Base-by-base conservation (phyloP, 2,797 vertebrate species). In the Acanthopagrus latus region DNA sequence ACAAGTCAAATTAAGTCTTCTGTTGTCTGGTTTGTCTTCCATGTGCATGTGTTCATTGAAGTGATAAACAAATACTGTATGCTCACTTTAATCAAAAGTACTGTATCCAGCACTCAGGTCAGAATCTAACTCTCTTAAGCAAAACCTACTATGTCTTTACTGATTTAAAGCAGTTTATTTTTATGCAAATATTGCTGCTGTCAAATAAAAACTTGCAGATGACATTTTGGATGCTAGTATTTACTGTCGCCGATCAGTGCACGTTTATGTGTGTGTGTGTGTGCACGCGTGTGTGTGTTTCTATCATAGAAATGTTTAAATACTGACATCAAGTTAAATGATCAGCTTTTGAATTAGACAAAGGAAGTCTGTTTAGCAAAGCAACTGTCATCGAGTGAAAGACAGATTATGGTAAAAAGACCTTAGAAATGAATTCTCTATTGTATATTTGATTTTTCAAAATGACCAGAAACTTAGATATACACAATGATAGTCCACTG, bases 201-300 rank as follows among this genome's bases (percentile, higher is more conserved):
- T 81, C 18, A 74, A 87, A 89, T 86, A 88, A 86, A 90, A 77
- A 51, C 9, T 3, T 81, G 2, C 10, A 47, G n/a, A 4, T 29
- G 17, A 63, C 50, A 73, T 74, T 56, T 84, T n/a, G 50, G 66
- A 58, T 4, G 1, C 25, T 82, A 43, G 47, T 52, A 5, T 88
- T 78, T 84, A 74, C 48, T 83, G 51, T 33, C 29, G 63, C 7
- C 38, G 27, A 55, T 68, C 41, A 72, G 29, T 69, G 50, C 13
- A 10, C 3, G 43, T 27, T 17, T 23, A 2, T 23, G 17, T 43
- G 60, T 33, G 44, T 23, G 38, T 18, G 46, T 58, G 58, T 54
- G 41, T 57, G 44, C 41, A n/a, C n/a, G 14, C 20, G 25, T 50
- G 54, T 41, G 47, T 43, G 21, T 27, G 6, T 20, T 20, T 41